These are phyloP conservation scores for Dolichallabes microphthalmus DNA, from an alignment of 2,113 vertebrate genomes.

Conservation along the genomic window DNA sequence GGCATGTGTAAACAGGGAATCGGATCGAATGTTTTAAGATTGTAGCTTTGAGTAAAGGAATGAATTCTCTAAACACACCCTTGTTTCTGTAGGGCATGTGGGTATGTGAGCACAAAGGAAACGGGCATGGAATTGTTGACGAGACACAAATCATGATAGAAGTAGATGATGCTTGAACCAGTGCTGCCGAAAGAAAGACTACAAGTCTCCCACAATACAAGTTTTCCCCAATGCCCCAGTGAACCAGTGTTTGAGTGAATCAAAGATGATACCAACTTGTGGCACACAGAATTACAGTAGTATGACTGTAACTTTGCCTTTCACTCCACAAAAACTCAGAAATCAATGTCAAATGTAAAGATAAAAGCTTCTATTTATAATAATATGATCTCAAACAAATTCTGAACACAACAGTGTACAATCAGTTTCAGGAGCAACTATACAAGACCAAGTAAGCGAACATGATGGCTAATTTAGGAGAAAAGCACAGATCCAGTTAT, in stretches of 20 bases:
- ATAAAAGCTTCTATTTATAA: not conserved
- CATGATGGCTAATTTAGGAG: slow-evolving; percentile 20
- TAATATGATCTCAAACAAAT: not conserved
- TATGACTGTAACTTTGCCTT: not conserved
- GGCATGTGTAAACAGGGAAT: slow-evolving; percentile 6
- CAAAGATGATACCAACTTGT: not conserved
- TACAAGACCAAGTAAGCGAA: not conserved
- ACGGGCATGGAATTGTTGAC: not conserved
- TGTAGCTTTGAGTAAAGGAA: not conserved
- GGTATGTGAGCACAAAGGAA: slow-evolving; percentile 7
- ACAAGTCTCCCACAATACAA: not conserved
- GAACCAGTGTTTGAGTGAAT: not conserved
- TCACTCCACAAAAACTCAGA: not conserved
- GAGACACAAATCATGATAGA: not conserved
- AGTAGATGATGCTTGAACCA: not conserved
- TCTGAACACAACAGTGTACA: not conserved
- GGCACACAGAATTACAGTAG: not conserved
- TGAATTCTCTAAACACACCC: not conserved
- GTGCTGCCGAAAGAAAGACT: not conserved
- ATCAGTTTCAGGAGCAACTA: slow-evolving; percentile 6
- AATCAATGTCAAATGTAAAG: not conserved
- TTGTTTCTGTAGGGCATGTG: not conserved
- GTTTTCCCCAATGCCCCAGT: not conserved
- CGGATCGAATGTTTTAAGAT: not conserved
- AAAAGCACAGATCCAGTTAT: slow-evolving; percentile 29